These are phyloP conservation scores for Myotis brandtii DNA, from an alignment of 2,113 vertebrate genomes.

Conservation along the genomic window DNA sequence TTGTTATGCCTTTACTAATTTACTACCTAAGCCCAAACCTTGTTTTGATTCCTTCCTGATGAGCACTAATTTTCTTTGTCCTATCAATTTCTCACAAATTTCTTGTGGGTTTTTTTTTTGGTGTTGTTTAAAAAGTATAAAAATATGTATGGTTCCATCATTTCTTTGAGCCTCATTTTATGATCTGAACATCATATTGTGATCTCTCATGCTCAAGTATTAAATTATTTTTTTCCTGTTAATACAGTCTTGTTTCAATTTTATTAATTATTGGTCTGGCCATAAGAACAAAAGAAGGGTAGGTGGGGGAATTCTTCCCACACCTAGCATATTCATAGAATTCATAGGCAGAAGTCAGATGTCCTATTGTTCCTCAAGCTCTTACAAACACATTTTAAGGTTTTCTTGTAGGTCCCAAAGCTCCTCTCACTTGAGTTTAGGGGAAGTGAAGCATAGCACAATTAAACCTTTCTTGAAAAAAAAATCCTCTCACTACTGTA, in stretches of 20 bases:
- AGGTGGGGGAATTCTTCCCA: neutral
- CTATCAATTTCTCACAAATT: neutral
- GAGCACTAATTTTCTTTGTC: neutral
- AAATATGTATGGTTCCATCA: neutral
- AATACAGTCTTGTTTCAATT: neutral
- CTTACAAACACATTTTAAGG: neutral
- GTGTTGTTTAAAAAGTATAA: neutral
- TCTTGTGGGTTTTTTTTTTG: neutral
- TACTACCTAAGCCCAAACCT: neutral
- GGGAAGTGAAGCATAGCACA: neutral
- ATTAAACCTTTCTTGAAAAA: conserved; percentile 39
- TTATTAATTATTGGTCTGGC: neutral
- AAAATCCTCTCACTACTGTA: neutral
- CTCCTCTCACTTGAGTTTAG: neutral
- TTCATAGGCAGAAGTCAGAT: conserved; percentile 9
- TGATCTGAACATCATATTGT: neutral
- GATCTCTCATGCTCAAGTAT: neutral
- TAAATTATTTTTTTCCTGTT: neutral
- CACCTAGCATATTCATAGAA: neutral
- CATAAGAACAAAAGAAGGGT: neutral
- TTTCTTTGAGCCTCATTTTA: neutral
- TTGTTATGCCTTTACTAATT: neutral
- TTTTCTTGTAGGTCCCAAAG: neutral
- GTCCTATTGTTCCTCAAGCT: neutral
- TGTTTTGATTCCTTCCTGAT: neutral